Base-by-base conservation (phyloP, 2,113 vertebrate genomes). In the Clinocottus analis region DNA sequence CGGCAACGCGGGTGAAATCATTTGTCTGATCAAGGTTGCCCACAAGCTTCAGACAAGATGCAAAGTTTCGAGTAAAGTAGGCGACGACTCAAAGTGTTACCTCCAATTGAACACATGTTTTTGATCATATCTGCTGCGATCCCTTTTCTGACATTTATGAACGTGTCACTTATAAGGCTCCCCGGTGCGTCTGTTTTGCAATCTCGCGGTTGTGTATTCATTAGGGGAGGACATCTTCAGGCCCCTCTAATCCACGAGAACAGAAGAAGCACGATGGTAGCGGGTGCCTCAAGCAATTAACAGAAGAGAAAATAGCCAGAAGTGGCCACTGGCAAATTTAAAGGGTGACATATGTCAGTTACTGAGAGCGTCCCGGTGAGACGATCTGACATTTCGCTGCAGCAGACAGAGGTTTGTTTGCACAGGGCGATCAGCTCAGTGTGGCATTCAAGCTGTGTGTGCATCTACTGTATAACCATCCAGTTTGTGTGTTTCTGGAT, bases 311-410 rank as follows among this genome's bases (percentile, higher is more conserved):
- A 90, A 87, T 84, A 86, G 61, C 27, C 43, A 56, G 58, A 86
- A 76, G 74, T 82, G 51, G 82, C 86, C 77, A 80, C 12, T 85
- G 87, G 87, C 85, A 87, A 82, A 86, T 62, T 79, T 65, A 58
- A n/a, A 80, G 61, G 79, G 69, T 86, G 88, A 84, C 90, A 91
- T 85, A 89, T 91, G 92, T 89, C 85, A 84, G 85, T 84, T 85
- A 85, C 80, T 84, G 35, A 69, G 72, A 79, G 56, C 17, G 33
- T 80, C 79, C 89, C 84, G 0, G 35, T 72, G 90, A 91, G 89
- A 86, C 51, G 2, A 49, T 56, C 59, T 91, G 90, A 87, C 90
- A 92, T 93, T 90, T 91, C 64, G 87, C 66, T 83, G 72, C 72
- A 79, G 76, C 73, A 81, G 65, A 78, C 63, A 71, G 62, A 59